A percentile compares a stretch with the other conserved stretches of the same genome.
These are phyloP conservation scores for Anser cygnoides DNA, from an alignment of 2,113 vertebrate species.

Conservation along the genomic window DNA sequence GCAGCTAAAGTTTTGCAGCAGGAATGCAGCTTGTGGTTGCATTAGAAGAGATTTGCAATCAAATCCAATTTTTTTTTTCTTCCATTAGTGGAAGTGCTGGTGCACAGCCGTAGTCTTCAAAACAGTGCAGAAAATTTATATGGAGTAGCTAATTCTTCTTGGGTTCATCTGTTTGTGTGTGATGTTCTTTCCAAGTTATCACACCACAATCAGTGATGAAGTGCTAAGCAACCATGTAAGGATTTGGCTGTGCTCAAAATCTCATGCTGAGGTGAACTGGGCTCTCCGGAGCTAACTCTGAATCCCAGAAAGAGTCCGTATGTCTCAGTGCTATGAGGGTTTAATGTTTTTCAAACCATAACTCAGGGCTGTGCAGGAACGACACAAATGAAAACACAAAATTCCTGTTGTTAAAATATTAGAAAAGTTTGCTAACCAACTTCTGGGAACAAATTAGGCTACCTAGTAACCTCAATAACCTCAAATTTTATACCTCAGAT, in stretches of 20 bases:
- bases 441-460: not conserved
- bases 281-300: not conserved
- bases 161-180: not conserved
- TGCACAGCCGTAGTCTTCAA: not conserved
- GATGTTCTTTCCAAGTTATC: slow-evolving; percentile 8
- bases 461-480: not conserved
- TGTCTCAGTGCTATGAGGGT: not conserved
- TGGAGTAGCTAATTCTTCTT: not conserved
- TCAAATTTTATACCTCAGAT: not conserved
- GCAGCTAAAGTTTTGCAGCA: slow-evolving; percentile 36
- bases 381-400: not conserved
- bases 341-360: not conserved
- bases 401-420: not conserved
- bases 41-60: slow-evolving; percentile 16
- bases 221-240: slow-evolving; percentile 31
- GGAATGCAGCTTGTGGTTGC: slow-evolving; percentile 15
- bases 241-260: slow-evolving; percentile 15
- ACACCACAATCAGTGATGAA: not conserved
- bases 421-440: not conserved
- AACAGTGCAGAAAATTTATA: not conserved
- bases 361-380: not conserved
- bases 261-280: not conserved
- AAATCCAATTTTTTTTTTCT: not conserved
- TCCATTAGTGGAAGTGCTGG: not conserved
- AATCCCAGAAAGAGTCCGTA: not conserved